Base-by-base conservation (phyloP, 2,797 vertebrate species). In the Aeoliscus strigatus region DNA sequence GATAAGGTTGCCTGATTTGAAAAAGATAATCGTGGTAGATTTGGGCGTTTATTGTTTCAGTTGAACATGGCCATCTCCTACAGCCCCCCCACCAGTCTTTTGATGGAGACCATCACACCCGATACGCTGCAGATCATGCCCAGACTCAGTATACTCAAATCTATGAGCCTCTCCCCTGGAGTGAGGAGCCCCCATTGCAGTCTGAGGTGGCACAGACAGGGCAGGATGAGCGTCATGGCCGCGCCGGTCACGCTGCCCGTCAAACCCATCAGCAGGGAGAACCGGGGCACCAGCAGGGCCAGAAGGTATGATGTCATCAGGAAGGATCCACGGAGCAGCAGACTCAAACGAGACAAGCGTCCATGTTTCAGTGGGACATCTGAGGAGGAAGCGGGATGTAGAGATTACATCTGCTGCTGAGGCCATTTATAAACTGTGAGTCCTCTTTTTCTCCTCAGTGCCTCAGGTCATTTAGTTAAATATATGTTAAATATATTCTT, bases 241-340 rank as follows among this genome's bases (percentile, higher is more conserved):
- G 86, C 70, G 28, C 89, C 84, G 1, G 88, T 90, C 66, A 90
- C 80, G 5, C 89, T 92, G 34, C 88, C 89, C 7, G 86, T 89
- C 75, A 91, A 70, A 37, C 86, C 88, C 89, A 91, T 92, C 60
- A 91, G 17, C 58, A 87, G 71, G 15, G 86, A 87, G 77, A 90
- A 91, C 39, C 80, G 76, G 24, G 90, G 88, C 43, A 89, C 71
- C 38, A 84, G 75, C 59, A 87, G 63, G 36, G 89, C 79, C 82
- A 89, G 83, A 9, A 92, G 60, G 56, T 88, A 87, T 44, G 89
- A 86, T 33, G 88, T 75, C 63, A 90, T 49, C 66, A 91, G 79
- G 50, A 93, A 54, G 31, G 89, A 35, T 7, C 59, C 52, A 1
- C 80, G 83, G 56, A 86, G 75, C 53, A 90, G 47, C 42, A 90